A percentile compares a stretch with the other conserved stretches of the same genome.
Conservation (phyloP, 2,888 invertebrate species). For the Scaptodrosophila latifasciaeformis region DNA sequence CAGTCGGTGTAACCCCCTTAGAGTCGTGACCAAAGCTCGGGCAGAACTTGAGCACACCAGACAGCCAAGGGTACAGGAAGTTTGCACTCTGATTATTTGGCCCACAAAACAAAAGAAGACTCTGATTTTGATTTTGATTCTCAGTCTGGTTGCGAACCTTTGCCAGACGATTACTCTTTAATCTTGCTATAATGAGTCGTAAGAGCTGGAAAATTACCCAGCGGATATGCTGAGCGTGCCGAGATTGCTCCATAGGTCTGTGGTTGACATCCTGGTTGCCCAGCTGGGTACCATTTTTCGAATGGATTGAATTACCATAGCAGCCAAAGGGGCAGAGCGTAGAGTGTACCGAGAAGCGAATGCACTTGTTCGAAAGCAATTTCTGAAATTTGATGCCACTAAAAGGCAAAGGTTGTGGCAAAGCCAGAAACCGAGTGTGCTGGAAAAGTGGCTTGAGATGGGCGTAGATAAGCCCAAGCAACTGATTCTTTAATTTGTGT, state of each 20-base stretch:
- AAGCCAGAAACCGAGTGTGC: conserved; percentile 12
- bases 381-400: conserved; percentile 58
- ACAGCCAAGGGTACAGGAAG: conserved; percentile 48
- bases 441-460: conserved; percentile 60
- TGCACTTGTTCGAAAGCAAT: conserved; percentile 55
- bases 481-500: no score
- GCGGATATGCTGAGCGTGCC: conserved; percentile 58
- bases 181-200: conserved; percentile 56
- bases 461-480: conserved; percentile 62
- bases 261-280: conserved; percentile 62
- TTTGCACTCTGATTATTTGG: conserved; percentile 50
- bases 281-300: conserved; percentile 45
- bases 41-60: no score
- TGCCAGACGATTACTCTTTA: conserved; percentile 63
- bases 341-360: no score
- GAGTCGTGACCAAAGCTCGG: conserved; percentile 24
- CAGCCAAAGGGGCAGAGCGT: no score
- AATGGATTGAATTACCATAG: conserved; percentile 53
- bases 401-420: conserved; percentile 56
- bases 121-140: no score
- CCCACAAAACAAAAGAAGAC: no score
- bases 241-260: conserved; percentile 30
- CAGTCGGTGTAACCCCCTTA: conserved; percentile 37
- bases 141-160: no score
- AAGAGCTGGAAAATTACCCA: conserved; percentile 39